Evolutionary conservation across 2,113 vertebrate species (phyloP), one percentile per base, ranked within the genome.

Genomic region (Gymnorhina tibicen): DNA sequence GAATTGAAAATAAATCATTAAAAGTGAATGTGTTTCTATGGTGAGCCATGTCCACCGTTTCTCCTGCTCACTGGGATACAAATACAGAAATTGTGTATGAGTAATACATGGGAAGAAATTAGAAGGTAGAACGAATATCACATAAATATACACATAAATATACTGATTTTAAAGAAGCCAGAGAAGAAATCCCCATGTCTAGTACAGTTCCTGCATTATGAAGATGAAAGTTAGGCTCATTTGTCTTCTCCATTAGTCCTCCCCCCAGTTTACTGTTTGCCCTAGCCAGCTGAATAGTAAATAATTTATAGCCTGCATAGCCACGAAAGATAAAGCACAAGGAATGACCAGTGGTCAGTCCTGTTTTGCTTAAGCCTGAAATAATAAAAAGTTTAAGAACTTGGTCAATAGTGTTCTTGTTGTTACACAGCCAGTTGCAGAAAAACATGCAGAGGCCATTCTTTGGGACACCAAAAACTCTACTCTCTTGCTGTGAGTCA

Each of bases 181-280:
- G 23, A 41, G 58, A 39, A 88, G 74, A 90, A 87, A 47, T 37
- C 62, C n/a, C 56, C 32, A 46, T 26, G 13, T 81, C 41, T 84
- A 41, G 12, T 53, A 37, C 27, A 73, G 23, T 81, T 69, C 60
- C 64, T 84, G 37, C 59, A 18, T 70, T 87, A 52, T 59, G 75
- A 94, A 95, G 46, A 41, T 55, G 42, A 33, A 92, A 84, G 26
- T 46, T 70, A 63, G 20, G 30, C 58, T 91, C 10, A 30, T 83
- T 91, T 92, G 80, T 87, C 66, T 95, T 97, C 21, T 95, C 86
- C 77, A 58, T 95, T 95, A 96, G 93, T 94, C 27, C 18, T 67
- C 9, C 5, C 8, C 8, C 3, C 44, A 77, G 52, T 75, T 97
- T 85, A 82, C 78, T 90, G 24, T 83, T 92, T 55, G 52, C 91